Conservation (phyloP, 2,888 invertebrate species). For the Cremastinae sp. region DNA sequence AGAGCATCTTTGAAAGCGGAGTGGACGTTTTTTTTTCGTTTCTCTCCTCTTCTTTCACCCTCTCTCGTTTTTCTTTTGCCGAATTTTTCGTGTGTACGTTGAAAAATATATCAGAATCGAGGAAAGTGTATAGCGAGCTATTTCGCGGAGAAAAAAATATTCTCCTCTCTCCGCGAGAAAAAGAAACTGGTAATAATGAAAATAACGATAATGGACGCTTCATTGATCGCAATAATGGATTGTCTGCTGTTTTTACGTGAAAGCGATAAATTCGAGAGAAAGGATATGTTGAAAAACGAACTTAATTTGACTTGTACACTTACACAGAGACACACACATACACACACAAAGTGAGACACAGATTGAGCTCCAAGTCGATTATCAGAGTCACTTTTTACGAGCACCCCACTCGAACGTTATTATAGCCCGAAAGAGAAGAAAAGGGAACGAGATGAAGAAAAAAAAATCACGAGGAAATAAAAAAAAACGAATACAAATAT, state of each 20-base stretch:
- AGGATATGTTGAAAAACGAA: slow-evolving; percentile 24
- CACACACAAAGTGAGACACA: slow-evolving; percentile 32
- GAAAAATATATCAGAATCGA: slow-evolving; percentile 18
- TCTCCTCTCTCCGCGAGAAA: background rate
- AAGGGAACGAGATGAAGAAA: slow-evolving; percentile 36
- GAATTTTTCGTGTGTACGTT: slow-evolving; percentile 23
- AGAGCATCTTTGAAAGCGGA: background rate
- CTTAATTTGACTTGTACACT: slow-evolving; percentile 25
- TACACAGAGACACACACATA: slow-evolving; percentile 49
- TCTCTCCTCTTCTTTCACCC: slow-evolving; percentile 39
- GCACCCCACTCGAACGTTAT: slow-evolving; percentile 42
- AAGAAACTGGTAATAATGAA: background rate
- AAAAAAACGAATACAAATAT: slow-evolving; percentile 64
- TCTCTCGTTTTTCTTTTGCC: slow-evolving; percentile 15
- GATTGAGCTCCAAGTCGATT: slow-evolving; percentile 27
- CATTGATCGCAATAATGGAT: slow-evolving; percentile 54
- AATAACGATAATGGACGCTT: slow-evolving; percentile 15
- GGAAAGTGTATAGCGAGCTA: slow-evolving; percentile 27
- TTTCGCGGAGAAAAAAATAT: slow-evolving; percentile 12
- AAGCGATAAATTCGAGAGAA: slow-evolving; percentile 35
- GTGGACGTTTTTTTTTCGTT: slow-evolving; percentile 1
- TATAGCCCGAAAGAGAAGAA: slow-evolving; percentile 15
- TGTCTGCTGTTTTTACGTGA: slow-evolving; percentile 49
- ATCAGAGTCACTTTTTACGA: slow-evolving; percentile 38
- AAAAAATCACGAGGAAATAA: slow-evolving; percentile 39